These are phyloP conservation scores for Ceyx cyanopectus DNA, from an alignment of 2,113 vertebrate species.

Conservation along the genomic window DNA sequence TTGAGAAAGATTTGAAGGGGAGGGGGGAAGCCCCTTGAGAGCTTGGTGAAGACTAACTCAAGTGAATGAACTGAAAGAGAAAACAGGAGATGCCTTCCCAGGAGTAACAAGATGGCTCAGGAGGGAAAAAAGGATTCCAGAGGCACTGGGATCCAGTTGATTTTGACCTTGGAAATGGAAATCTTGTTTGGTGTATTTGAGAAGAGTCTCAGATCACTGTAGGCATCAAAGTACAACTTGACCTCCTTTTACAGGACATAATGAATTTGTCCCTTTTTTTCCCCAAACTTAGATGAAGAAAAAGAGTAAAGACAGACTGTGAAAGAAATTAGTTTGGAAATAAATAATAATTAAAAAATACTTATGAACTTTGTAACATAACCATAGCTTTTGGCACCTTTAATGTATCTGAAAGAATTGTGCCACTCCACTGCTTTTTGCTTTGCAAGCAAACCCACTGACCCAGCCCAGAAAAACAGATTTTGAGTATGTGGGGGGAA, in stretches of 20 bases:
- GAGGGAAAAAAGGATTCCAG: not conserved
- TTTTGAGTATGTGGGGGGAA: not conserved
- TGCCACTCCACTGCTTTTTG: not conserved
- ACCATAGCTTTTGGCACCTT: not conserved
- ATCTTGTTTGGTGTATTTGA: not conserved
- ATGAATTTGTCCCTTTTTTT: not conserved
- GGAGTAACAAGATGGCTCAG: not conserved
- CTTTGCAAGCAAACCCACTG: not conserved
- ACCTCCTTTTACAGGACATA: not conserved
- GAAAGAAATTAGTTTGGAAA: not conserved
- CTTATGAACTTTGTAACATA: not conserved
- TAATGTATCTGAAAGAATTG: not conserved
- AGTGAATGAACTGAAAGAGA: not conserved
- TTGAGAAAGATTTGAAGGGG: slow-evolving; percentile 7
- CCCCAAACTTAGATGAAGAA: not conserved
- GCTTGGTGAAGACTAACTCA: slow-evolving; percentile 9
- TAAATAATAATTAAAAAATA: not conserved
- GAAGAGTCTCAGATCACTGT: not conserved
- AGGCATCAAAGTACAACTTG: not conserved
- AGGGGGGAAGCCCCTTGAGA: not conserved
- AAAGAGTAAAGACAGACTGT: not conserved
- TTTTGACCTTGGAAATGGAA: slow-evolving; percentile 53
- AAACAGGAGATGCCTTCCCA: not conserved
- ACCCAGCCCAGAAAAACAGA: not conserved
- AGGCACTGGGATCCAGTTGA: not conserved